Evolutionary conservation across 2,888 invertebrate species (phyloP), one percentile per base, ranked within the genome.

Genomic region (Pherbina coryleti): DNA sequence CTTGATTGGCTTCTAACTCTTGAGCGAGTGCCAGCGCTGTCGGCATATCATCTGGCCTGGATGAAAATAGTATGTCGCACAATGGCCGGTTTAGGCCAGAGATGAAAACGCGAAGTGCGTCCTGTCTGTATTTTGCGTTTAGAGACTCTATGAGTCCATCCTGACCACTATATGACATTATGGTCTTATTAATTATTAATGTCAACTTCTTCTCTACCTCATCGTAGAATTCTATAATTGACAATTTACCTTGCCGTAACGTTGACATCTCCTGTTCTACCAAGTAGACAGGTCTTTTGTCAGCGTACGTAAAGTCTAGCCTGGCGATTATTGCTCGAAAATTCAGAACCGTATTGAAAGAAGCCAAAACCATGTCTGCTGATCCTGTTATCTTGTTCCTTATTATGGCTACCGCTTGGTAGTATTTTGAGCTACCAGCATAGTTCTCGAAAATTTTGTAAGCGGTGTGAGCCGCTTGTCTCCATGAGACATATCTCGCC

Each of bases 1-100:
- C 73, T 57, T 77, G 57, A 73, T 78, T 74, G 66, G 76, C 55
- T n/a, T 78, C 53, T n/a, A 77, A 25, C 55, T 72, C 72, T 31
- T 72, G 75, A 8, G 64, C 67, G 17, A 60, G 22, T n/a, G 73
- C 67, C 4, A 74, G 69, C n/a, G 74, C 78, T 37, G 31, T 51
- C 11, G 74, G 78, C n/a, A 69, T 44, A 34, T 74, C 62, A 11
- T 19, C 28, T 0, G 74, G 74, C 31, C 22, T 57, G 19, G 77
- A n/a, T n/a, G n/a, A n/a, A n/a, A n/a, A n/a, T n/a, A n/a, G n/a
- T 7, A 77, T 60, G 28, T 77, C 73, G 51, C 76, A 74, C 37
- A 77, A 7, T 28, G 67, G 72, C 8, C 34, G 28, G 25, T n/a
- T 22, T 25, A 69, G n/a, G 2, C 69, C 69, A 19, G 69, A 69